Evolutionary conservation across 2,113 vertebrate species (phyloP), one percentile per base, ranked within the genome.

Genomic region (Caretta caretta): DNA sequence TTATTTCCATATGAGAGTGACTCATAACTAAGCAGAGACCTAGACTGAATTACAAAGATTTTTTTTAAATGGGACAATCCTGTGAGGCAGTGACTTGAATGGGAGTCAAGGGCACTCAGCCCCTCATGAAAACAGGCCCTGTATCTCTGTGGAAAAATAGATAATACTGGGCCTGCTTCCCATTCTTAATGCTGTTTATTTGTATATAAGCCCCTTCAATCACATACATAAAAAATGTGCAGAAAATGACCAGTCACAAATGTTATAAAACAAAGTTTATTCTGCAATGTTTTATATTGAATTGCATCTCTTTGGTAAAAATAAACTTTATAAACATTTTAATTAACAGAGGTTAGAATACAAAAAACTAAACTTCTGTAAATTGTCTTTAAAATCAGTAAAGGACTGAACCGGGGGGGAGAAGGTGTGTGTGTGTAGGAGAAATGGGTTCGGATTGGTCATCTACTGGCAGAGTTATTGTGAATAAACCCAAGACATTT

Each of bases 241-340:
- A 97, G 93, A 96, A 97, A 88, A 84, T 46, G 85, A 62, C 94
- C 50, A 95, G 96, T 93, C 95, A 97, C 95, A 95, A 95, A 96
- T 98, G 98, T 98, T 99, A 98, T 99, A 99, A 99, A 99, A 99
- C 98, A 99, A 99, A 98, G 98, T 99, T 99, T 99, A 99, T 99
- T 99, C 98, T 99, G 99, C 98, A 99, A 99, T 99, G 99, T 98
- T 99, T 99, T 99, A 99, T 99, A 99, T 99, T 99, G 99, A 99
- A 99, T 99, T 99, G 99, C 98, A 99, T 99, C 99, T 99, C 99
- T 99, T 99, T 99, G 99, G 99, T 99, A 99, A 99, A 99, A 99
- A 99, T 99, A 99, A 99, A 99, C 98, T 99, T 99, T 99, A 99
- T 99, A 99, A 99, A 99, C 99, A 99, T 99, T 99, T 99, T 99